Percentiles rank a stretch among this genome's conserved stretches.
Evolutionary conservation across 1,140 invertebrate species (phyloP).

Genomic region (Drosophila truncata): DNA sequence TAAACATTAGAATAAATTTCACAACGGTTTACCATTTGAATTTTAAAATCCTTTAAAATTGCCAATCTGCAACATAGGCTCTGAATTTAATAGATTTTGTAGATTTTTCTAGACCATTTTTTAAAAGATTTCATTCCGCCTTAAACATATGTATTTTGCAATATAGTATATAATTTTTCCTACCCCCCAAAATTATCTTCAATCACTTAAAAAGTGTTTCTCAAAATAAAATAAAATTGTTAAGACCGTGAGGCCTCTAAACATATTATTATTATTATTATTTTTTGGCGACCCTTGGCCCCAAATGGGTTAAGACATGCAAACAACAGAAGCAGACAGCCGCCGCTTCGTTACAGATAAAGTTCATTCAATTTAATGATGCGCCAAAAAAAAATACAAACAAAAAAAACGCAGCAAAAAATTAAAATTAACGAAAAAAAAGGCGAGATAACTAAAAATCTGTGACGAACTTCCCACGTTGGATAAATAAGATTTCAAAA

Average conservation of each 20-base stretch:
- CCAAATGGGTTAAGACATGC: constrained; percentile 17
- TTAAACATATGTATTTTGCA: neutral
- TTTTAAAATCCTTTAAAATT: too few relatives aligned
- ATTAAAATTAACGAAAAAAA: constrained; percentile 44
- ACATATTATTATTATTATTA: constrained; percentile 7
- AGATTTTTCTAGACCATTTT: too few relatives aligned
- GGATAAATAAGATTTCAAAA: constrained; percentile 75
- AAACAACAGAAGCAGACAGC: constrained; percentile 32
- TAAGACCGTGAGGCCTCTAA: neutral
- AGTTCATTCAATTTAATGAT: constrained; percentile 82
- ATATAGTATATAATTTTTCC: neutral
- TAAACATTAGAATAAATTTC: too few relatives aligned
- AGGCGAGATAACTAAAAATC: constrained; percentile 25
- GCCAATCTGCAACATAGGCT: too few relatives aligned
- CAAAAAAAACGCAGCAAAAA: constrained; percentile 34
- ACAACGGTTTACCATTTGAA: too few relatives aligned
- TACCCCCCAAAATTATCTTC: neutral
- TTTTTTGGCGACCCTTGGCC: constrained; percentile 1
- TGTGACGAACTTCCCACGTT: constrained; percentile 74
- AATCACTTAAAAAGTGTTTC: neutral
- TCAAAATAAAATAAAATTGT: constrained; percentile 2
- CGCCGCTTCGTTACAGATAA: constrained; percentile 68
- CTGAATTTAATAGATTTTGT: too few relatives aligned
- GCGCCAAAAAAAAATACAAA: constrained; percentile 56
- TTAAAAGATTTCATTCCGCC: neutral